Percentiles rank a stretch among this genome's conserved stretches.
Evolutionary conservation across 2,888 invertebrate species (phyloP).

Genomic region (Dysmachus trigonus): DNA sequence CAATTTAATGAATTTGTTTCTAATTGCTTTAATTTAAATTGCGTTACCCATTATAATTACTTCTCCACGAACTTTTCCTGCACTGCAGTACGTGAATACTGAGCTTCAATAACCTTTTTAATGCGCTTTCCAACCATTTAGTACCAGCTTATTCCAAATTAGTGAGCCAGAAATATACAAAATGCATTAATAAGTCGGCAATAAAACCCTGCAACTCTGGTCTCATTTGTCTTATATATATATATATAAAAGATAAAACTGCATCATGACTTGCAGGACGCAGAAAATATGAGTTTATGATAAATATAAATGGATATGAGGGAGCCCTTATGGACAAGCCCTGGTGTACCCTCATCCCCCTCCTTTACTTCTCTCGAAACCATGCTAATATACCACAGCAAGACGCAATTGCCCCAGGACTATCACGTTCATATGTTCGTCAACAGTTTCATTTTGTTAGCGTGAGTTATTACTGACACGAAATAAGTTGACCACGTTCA

Average conservation of each 20-base stretch:
- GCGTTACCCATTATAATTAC: not conserved
- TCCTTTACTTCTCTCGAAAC: not conserved
- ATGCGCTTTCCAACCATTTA: not conserved
- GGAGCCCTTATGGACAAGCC: not conserved
- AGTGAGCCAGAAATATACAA: not conserved
- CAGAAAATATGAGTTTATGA: not conserved
- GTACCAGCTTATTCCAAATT: not conserved
- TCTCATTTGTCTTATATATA: not conserved
- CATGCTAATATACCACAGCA: not conserved
- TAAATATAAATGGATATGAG: not conserved
- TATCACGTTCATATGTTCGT: not conserved
- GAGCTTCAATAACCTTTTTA: not conserved
- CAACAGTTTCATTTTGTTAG: not conserved
- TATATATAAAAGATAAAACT: not conserved
- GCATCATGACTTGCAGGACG: not conserved
- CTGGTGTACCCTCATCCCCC: not conserved
- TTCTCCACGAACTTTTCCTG: not conserved
- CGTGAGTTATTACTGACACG: not conserved
- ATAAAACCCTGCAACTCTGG: not conserved
- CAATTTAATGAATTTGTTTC: not conserved
- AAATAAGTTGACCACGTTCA: not conserved
- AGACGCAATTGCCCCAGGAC: not conserved
- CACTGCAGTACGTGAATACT: not conserved
- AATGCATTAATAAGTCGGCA: not conserved
- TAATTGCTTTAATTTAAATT: not conserved